Base-by-base conservation (phyloP, 2,888 invertebrate genomes). In the Plebejus argus region DNA sequence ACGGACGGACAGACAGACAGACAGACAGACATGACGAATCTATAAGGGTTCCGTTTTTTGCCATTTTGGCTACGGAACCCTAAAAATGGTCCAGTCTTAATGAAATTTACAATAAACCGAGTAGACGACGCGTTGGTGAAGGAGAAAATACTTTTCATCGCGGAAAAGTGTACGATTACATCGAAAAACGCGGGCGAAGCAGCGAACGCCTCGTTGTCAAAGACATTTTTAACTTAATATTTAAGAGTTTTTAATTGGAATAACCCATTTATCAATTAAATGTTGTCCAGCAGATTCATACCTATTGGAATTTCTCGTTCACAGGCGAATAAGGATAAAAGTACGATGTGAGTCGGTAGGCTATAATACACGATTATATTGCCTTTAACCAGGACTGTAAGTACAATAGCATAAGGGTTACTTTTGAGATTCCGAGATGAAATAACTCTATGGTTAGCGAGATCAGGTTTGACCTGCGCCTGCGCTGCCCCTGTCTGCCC, bases 391-490 rank as follows among this genome's bases (percentile, higher is more conserved):
- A n/a, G 58, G 58, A n/a, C 58, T 2, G 8, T 20, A 53, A 53
- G 0, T 5, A 5, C 15, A 53, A 53, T 1, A 53, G 0, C 18
- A n/a, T 58, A 58, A 58, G 58, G 8, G 20, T 8, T 1, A 58
- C 58, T 58, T 58, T 58, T 53, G 5, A 53, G 1, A 5, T 53
- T 53, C 53, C 15, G 18, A 53, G 53, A 18, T 18, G 1, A 53
- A 15, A 53, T 53, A 53, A 49, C 49, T 45, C 45, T 18, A 53
- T 53, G 53, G 53, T 53, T 53, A 33, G 28, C 66, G 28, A 66
- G 66, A 66, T 28, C 28, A 66, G 66, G 66, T 66, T 66, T 66
- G 66, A 66, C 66, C 61, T 61, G 61, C 61, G 61, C 12, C 61
- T 10, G 61, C 61, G 61, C 23, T 28, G 66, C 66, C 66, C 66